These are phyloP conservation scores for Macrocentrus cingulum DNA, from an alignment of 1,140 invertebrate species.

Conservation along the genomic window DNA sequence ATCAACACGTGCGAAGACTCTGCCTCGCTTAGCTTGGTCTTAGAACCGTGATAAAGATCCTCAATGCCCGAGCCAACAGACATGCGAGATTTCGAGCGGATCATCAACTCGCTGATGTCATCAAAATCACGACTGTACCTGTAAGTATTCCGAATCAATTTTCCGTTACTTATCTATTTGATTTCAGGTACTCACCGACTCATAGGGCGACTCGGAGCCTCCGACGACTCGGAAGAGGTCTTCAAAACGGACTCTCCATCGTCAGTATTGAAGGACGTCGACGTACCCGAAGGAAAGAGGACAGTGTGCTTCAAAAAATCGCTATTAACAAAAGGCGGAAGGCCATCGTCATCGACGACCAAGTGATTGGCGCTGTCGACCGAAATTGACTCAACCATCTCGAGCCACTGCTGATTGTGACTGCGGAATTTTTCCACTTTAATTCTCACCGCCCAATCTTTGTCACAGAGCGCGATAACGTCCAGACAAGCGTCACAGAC, in stretches of 20 bases:
- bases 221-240: constrained; percentile 53
- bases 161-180: neutral
- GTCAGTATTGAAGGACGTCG: constrained; percentile 50
- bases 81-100: constrained; percentile 60
- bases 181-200: constrained; percentile 47
- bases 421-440: constrained; percentile 93
- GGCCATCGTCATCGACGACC: constrained; percentile 64
- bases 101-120: constrained; percentile 59
- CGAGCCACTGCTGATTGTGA: constrained; percentile 97
- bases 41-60: constrained; percentile 48
- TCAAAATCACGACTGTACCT: constrained; percentile 61
- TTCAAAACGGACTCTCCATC: constrained; percentile 56
- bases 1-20: constrained; percentile 47
- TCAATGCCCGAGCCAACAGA: constrained; percentile 54
- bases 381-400: constrained; percentile 81
- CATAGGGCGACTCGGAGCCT: constrained; percentile 56
- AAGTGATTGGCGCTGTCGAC: constrained; percentile 60
- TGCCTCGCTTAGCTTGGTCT: constrained; percentile 47
- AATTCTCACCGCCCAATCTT: constrained; percentile 88
- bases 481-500: constrained; percentile 90
- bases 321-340: constrained; percentile 71
- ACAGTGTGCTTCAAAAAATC: constrained; percentile 72
- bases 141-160: constrained; percentile 27
- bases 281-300: constrained; percentile 63
- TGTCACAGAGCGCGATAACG: constrained; percentile 87